These are phyloP conservation scores for Coreius guichenoti DNA, from an alignment of 2,797 vertebrate genomes.

Conservation along the genomic window DNA sequence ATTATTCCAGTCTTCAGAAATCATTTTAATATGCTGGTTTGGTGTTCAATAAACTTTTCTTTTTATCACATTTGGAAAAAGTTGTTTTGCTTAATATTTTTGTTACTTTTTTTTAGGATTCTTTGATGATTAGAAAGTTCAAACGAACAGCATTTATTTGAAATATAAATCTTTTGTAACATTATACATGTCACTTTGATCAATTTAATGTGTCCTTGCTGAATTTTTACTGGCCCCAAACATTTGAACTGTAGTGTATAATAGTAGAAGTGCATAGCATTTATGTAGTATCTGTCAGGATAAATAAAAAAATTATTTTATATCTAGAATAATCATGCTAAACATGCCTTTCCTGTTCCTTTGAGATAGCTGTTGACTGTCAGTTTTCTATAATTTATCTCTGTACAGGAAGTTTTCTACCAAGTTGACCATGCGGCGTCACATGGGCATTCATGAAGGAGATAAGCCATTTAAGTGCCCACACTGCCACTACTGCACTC, in stretches of 20 bases:
- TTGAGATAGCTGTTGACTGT: not conserved
- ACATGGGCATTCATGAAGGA: conserved; percentile 73
- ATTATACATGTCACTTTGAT: not conserved
- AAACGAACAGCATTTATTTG: not conserved
- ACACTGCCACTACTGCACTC: conserved; percentile 70
- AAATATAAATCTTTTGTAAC: not conserved
- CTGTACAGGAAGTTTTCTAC: conserved; percentile 74
- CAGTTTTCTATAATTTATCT: not conserved
- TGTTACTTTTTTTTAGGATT: not conserved
- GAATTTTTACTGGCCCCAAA: not conserved
- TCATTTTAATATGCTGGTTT: not conserved
- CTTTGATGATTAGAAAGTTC: not conserved
- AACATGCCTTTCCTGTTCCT: not conserved
- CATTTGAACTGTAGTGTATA: not conserved
- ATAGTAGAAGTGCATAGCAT: not conserved
- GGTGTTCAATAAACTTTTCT: not conserved
- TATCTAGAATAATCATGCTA: not conserved
- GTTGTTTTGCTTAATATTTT: not conserved
- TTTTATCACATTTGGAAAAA: not conserved
- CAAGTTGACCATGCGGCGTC: conserved; percentile 74
- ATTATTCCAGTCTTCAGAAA: no score
- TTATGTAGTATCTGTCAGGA: not conserved
- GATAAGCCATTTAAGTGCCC: conserved; percentile 76
- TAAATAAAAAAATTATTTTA: fast-evolving
- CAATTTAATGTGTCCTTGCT: not conserved